phyloP scores from a whole-genome alignment of 2,888 invertebrate genomes.

The Lamproptera curius region DNA sequence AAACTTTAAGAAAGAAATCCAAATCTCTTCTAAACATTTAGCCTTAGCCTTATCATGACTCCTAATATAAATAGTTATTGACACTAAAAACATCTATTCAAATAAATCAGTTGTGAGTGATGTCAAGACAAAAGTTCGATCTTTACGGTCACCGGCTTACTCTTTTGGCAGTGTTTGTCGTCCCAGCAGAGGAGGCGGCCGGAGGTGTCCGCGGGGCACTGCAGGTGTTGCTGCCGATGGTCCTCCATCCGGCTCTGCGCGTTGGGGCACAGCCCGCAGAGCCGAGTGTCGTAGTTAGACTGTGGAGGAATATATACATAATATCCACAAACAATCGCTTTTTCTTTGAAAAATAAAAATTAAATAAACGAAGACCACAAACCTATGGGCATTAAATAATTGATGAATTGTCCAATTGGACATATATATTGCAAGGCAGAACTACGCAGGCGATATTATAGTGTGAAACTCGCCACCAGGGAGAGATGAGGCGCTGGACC shows the following conservation, averaged over 20 bases:
- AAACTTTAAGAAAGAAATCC: no score
- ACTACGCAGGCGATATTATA: no score
- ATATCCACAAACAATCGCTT: no score
- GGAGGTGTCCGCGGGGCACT: constrained; percentile 55
- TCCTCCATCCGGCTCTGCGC: constrained; percentile 52
- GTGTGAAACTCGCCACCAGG: no score
- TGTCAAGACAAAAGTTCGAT: background rate
- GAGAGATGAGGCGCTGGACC: no score
- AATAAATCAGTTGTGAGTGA: no score
- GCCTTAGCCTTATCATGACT: no score
- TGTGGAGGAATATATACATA: constrained; percentile 34
- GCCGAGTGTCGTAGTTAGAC: constrained; percentile 76
- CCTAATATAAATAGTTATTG: no score
- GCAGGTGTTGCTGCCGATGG: constrained; percentile 37
- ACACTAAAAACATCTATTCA: no score
- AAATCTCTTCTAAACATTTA: no score
- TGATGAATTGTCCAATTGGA: no score
- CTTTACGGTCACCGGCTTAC: constrained; percentile 45
- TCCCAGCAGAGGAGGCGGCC: constrained; percentile 88
- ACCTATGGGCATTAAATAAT: background rate
- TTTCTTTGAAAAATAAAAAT: background rate
- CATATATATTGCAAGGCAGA: no score
- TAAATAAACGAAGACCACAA: background rate
- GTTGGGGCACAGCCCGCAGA: constrained; percentile 62
- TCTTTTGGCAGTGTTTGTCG: constrained; percentile 85